Conservation (phyloP, 2,888 invertebrate genomes). For the Diarsia mendica region DNA sequence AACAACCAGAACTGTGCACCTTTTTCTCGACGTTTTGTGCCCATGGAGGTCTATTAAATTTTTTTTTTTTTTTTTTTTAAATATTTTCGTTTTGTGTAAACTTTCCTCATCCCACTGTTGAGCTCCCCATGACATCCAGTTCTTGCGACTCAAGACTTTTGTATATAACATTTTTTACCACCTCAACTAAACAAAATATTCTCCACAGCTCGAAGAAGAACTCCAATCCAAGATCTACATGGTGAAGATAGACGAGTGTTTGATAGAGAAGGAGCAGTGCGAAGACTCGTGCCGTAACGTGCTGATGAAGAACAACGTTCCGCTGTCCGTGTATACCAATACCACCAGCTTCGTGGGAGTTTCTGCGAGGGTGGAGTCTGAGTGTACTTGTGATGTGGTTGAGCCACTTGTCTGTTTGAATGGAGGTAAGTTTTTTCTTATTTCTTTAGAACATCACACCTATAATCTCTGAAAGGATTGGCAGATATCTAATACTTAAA, state of each 20-base stretch:
- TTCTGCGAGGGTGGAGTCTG: slow-evolving; percentile 94
- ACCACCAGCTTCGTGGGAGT: slow-evolving; percentile 98
- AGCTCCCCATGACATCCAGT: background rate
- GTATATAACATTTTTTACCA: background rate
- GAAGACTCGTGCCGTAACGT: slow-evolving; percentile 95
- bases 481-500: too few relatives aligned
- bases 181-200: background rate
- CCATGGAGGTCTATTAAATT: too few relatives aligned
- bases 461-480: background rate
- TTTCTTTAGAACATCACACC: background rate
- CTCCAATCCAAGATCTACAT: slow-evolving; percentile 94
- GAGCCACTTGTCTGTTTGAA: slow-evolving; percentile 92
- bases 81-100: background rate
- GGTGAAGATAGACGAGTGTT: slow-evolving; percentile 97
- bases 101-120: background rate
- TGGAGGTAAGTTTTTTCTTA: slow-evolving; percentile 90
- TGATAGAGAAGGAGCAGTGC: slow-evolving; percentile 93
- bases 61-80: too few relatives aligned
- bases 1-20: too few relatives aligned
- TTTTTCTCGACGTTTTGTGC: too few relatives aligned
- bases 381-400: slow-evolving; percentile 92
- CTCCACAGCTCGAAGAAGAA: slow-evolving; percentile 91
- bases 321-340: slow-evolving; percentile 97
- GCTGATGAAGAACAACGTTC: slow-evolving; percentile 93
- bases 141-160: background rate